Base-by-base conservation (phyloP, 2,888 invertebrate species). In the Gari tellinella region DNA sequence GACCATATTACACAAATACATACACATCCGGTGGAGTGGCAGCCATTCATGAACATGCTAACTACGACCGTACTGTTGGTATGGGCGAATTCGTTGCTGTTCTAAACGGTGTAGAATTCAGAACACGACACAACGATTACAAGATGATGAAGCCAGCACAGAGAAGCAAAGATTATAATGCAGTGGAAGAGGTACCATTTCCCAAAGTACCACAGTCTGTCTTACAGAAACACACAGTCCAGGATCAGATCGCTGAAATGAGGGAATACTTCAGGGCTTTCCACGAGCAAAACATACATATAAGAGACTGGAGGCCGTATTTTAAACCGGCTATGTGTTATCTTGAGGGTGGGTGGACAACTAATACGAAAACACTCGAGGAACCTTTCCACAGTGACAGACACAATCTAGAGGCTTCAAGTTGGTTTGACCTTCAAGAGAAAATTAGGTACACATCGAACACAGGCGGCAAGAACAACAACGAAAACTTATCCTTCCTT, bases 81-180 rank as follows among this genome's bases (percentile, higher is more conserved):
- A 53, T 88, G 76, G 86, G 89, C 19, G 85, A 86, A 72, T 51
- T 88, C 14, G 72, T 79, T 4, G 86, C 68, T 1, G 88, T 87
- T 1, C 62, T 89, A 23, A 89, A 89, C 51, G 89, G 89, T 0
- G 83, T 89, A 4, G 87, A 88, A 53, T 89, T 89, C 79, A 66
- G 87, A 40, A 90, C 90, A 2, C 72, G 90, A 14, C 90, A 90
- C 76, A 90, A 90, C 67, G 90, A 90, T 72, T 90, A 87, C 80
- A 81, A 83, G 40, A 78, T 88, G 21, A 26, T 57, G 10, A 87
- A 85, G 86, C 84, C 88, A 3, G 73, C 74, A 25, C 72, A 45
- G 21, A 82, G 48, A 10, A 74, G 60, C 7, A 57, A 52, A 0
- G 51, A 55, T 7, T 88, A 82, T 61, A 72, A 87, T 49, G 72